Conservation (phyloP, 2,797 vertebrate genomes). For the Takifugu rubripes region DNA sequence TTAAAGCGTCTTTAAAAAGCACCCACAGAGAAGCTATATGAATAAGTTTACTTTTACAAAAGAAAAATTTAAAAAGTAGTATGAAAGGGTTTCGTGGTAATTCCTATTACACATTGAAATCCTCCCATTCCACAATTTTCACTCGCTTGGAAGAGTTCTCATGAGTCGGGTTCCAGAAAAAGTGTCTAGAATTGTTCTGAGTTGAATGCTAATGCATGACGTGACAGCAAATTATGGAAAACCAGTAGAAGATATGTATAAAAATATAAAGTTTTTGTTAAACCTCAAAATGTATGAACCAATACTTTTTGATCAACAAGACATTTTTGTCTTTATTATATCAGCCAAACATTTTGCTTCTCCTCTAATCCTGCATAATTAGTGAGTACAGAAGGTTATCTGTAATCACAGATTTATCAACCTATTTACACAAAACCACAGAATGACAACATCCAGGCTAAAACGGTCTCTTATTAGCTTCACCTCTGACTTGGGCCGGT, state of each 20-base stretch:
- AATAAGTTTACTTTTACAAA: too few species aligned
- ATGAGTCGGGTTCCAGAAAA: background rate
- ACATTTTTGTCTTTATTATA: background rate
- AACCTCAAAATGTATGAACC: background rate
- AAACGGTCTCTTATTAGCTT: slow-evolving; percentile 70
- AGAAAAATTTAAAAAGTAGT: too few species aligned
- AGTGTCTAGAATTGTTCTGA: background rate
- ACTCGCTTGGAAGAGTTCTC: too few species aligned
- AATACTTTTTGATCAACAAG: background rate
- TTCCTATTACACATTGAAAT: too few species aligned
- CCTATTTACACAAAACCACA: slow-evolving; percentile 6
- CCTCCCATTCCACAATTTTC: too few species aligned
- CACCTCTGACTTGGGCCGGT: slow-evolving; percentile 68
- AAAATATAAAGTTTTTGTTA: background rate
- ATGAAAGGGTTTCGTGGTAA: too few species aligned
- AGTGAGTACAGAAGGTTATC: background rate
- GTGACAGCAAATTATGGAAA: background rate
- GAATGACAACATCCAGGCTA: slow-evolving; percentile 53
- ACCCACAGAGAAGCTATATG: background rate
- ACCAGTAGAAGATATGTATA: too few species aligned
- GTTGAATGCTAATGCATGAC: background rate
- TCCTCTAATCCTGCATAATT: background rate
- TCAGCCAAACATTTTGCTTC: background rate
- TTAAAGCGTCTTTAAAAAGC: too few species aligned
- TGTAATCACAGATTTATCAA: slow-evolving; percentile 4